These are phyloP conservation scores for Limonius californicus DNA, from an alignment of 1,140 invertebrate genomes.

Conservation along the genomic window DNA sequence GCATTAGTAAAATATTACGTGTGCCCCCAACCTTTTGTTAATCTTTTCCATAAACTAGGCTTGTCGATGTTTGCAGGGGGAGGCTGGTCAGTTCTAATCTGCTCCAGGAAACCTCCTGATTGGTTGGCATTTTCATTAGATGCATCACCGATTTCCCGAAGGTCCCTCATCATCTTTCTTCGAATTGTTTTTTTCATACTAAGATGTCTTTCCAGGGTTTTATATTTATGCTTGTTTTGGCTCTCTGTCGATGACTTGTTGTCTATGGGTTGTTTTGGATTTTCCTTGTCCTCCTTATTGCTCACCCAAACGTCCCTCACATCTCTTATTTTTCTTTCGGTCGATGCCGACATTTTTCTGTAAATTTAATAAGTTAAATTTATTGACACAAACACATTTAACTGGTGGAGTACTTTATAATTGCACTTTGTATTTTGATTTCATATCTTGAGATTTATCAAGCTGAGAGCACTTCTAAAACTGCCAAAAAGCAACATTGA, in stretches of 20 bases:
- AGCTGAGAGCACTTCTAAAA: conserved; percentile 6
- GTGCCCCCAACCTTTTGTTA: conserved; percentile 47
- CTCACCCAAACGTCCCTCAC: conserved; percentile 43
- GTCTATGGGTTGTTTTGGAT: conserved; percentile 27
- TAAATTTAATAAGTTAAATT: not conserved
- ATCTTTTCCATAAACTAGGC: conserved; percentile 46
- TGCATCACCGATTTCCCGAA: conserved; percentile 51
- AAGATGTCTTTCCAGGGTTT: conserved; percentile 73
- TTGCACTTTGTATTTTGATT: conserved; percentile 2
- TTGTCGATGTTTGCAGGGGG: conserved; percentile 46
- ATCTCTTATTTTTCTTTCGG: conserved; percentile 43
- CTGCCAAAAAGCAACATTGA: not conserved
- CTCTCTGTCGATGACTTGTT: conserved; percentile 28
- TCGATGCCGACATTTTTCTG: conserved; percentile 41
- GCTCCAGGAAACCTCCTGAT: conserved; percentile 41
- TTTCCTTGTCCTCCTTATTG: conserved; percentile 38
- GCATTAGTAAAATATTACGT: conserved; percentile 22
- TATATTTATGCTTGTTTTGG: conserved; percentile 48
- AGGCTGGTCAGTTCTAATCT: conserved; percentile 45
- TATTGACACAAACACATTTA: not conserved
- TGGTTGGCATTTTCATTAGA: conserved; percentile 19
- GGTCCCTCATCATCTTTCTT: conserved; percentile 80
- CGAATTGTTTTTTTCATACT: conserved; percentile 85
- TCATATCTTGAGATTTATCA: not conserved
- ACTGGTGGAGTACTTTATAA: not conserved